Conservation (phyloP, 2,888 invertebrate species). For the Ellobium chinense region DNA sequence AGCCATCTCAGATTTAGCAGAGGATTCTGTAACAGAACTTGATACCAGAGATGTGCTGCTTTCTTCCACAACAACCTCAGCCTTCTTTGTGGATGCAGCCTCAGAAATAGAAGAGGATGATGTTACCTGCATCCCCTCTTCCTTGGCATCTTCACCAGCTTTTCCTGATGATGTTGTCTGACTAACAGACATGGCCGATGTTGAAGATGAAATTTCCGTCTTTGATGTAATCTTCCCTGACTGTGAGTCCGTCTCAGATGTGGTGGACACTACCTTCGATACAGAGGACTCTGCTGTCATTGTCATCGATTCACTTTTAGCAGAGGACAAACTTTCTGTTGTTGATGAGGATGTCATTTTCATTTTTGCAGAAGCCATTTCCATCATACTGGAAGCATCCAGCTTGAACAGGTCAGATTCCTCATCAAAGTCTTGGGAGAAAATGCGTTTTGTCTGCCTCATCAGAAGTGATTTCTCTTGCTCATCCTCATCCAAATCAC, state of each 20-base stretch:
- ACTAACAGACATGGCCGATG: neutral
- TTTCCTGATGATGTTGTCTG: neutral
- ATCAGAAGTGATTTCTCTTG: conserved; percentile 27
- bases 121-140: neutral
- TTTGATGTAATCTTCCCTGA: neutral
- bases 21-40: neutral
- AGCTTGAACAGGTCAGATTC: neutral
- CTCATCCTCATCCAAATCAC: neutral
- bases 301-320: neutral
- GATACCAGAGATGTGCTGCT: neutral
- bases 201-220: neutral
- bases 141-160: neutral
- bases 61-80: neutral
- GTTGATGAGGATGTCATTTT: neutral
- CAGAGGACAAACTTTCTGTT: neutral
- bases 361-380: neutral
- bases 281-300: neutral
- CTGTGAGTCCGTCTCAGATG: neutral
- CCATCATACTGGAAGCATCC: neutral
- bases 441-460: conserved; percentile 35
- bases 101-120: neutral
- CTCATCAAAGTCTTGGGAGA: conserved; percentile 17
- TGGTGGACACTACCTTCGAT: neutral
- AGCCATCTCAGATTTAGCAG: neutral
- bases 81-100: neutral